Evolutionary conservation across 2,888 invertebrate genomes (phyloP).

Genomic region (Sesia bembeciformis): DNA sequence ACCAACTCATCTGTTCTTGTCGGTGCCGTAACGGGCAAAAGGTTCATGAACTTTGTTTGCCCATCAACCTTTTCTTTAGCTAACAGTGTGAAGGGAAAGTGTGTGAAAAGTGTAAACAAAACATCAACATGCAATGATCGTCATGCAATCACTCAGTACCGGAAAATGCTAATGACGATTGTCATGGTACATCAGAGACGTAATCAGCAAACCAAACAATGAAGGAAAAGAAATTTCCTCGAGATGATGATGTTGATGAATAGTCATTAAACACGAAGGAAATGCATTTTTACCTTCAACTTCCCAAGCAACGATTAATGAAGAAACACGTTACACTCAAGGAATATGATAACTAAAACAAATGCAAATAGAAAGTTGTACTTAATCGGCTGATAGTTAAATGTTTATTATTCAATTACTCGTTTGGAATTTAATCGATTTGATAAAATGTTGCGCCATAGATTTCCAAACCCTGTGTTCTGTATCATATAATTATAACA

Average conservation of each 20-base stretch:
- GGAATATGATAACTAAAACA: background rate
- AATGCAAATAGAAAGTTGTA: background rate
- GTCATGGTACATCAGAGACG: too few species aligned
- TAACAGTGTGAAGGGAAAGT: background rate
- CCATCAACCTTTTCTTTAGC: background rate
- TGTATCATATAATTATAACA: too few species aligned
- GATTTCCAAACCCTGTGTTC: too few species aligned
- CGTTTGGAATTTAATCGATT: too few species aligned
- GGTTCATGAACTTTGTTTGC: background rate
- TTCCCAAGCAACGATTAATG: background rate
- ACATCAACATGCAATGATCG: background rate
- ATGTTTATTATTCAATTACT: background rate
- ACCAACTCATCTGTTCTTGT: too few species aligned
- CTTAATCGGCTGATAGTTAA: background rate
- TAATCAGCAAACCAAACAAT: background rate
- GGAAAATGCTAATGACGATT: too few species aligned
- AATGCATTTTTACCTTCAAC: background rate
- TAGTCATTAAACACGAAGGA: background rate
- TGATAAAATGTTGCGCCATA: too few species aligned
- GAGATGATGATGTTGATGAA: background rate
- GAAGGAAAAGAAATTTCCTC: background rate
- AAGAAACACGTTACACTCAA: background rate
- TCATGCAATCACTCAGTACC: background rate
- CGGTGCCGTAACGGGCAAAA: background rate
- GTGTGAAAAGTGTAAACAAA: conserved; percentile 1